Conservation (phyloP, 64 coral and sea anemone species). For the Actinia tenebrosa region DNA sequence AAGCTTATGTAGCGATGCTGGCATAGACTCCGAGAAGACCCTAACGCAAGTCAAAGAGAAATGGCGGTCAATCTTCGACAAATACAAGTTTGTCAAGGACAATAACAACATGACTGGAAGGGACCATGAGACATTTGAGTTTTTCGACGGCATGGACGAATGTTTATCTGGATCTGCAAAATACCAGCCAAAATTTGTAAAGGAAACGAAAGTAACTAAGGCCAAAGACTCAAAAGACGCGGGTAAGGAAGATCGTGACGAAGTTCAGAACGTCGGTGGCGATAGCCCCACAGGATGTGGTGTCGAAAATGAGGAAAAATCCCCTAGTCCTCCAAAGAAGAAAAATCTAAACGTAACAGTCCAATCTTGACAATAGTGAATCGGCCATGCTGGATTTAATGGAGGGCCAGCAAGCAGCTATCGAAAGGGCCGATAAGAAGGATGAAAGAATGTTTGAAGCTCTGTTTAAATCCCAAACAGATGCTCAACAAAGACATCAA, state of each 20-base stretch:
- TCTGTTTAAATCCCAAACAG: constrained; percentile 48
- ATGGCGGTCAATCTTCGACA: constrained; percentile 46
- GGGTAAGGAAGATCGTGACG: not conserved
- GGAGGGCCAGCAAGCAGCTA: constrained; percentile 45
- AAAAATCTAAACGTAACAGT: not conserved
- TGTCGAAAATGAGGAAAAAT: not conserved
- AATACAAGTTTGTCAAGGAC: constrained; percentile 44
- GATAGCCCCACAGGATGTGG: not conserved
- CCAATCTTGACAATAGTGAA: not conserved
- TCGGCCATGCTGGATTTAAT: constrained; percentile 27
- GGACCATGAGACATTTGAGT: constrained; percentile 44
- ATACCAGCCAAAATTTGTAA: constrained; percentile 52
- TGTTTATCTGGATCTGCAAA: constrained; percentile 39
- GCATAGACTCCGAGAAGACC: constrained; percentile 44
- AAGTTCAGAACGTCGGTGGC: too few species aligned
- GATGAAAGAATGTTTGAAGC: constrained; percentile 49
- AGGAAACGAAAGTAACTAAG: constrained; percentile 29
- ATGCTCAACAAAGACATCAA: constrained; percentile 49
- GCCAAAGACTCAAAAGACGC: not conserved
- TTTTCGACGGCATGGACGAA: constrained; percentile 56
- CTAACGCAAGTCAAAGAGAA: constrained; percentile 62
- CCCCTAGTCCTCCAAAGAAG: not conserved
- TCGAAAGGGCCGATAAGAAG: constrained; percentile 58
- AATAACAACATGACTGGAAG: constrained; percentile 46
- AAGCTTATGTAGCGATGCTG: constrained; percentile 33